Base-by-base conservation (phyloP, 1,140 invertebrate species). In the Drosophila elegans region DNA sequence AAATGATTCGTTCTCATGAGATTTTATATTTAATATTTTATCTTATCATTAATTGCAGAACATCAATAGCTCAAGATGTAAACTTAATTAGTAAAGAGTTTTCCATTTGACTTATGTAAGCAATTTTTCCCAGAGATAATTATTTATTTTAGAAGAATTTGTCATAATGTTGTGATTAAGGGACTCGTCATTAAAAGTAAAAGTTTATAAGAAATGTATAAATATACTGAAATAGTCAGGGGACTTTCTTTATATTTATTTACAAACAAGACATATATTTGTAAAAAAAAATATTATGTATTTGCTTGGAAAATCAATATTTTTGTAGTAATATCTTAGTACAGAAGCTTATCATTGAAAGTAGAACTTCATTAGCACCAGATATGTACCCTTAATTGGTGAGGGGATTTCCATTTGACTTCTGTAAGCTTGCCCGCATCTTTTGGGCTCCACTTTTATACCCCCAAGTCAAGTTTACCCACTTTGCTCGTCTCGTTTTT, bases 401-500 rank as follows among this genome's bases (percentile, higher is more conserved):
- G 10, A 4, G 13, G 49, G 49, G 32, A 16, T 36, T 52, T 52
- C 32, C 6, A 36, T 21, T 52, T 34, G 13, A 12, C 32, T 52
- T 52, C 49, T 52, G 32, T 52, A 34, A 34, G n/a, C 48, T 10
- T 11, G 32, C 49, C 49, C 49, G 21, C 49, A 51, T 42, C n/a
- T 44, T 34, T 57, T 46, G 2, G 54, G 13, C 16, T 44, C 54
- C 21, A 56, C 54, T 11, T 16, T 62, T 45, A 29, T n/a, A 2
- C 29, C 59, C 25, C 25, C 45, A 29, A 48, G 45, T 48, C 25
- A 48, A 48, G 48, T 32, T 49, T 49, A 49, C n/a, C 21, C 46
- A 49, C 48, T 34, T 10, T n/a, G 25, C 38, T 41, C n/a, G 12
- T 72, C 59, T 45, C 13, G 27, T 53, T 68, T 42, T 21, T 21